A percentile compares a stretch with the other conserved stretches of the same genome.
phyloP scores from a whole-genome alignment of 2,797 vertebrate genomes.

The Xerus rutilus region DNA sequence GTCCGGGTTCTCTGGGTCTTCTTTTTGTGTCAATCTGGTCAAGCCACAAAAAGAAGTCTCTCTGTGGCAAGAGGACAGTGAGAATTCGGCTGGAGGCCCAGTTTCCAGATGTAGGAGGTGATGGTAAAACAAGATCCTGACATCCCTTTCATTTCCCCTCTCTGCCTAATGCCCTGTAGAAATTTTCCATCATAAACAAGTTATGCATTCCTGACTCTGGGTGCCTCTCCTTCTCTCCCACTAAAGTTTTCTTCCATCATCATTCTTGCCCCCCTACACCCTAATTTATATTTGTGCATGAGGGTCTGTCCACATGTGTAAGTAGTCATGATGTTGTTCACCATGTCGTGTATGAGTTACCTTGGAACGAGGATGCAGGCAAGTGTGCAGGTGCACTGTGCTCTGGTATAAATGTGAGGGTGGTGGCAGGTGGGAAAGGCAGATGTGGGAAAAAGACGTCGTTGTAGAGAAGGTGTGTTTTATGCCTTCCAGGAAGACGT shows the following conservation, averaged over 20 bases:
- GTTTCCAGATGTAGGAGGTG: conserved; percentile 66
- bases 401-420: background rate
- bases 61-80: background rate
- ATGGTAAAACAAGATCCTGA: background rate
- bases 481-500: background rate
- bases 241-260: conserved; percentile 45
- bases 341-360: background rate
- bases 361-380: background rate
- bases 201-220: conserved; percentile 29
- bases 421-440: background rate
- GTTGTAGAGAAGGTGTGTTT: conserved; percentile 19
- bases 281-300: background rate
- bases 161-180: conserved; percentile 68
- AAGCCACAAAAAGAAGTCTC: conserved; percentile 45
- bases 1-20: background rate
- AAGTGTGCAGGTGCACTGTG: background rate
- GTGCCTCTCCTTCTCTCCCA: background rate
- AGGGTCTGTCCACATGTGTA: background rate
- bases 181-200: conserved; percentile 82
- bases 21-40: background rate
- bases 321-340: background rate
- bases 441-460: background rate
- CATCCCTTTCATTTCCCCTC: conserved; percentile 32
- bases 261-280: background rate
- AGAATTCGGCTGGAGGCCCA: conserved; percentile 57